Evolutionary conservation across 2,113 vertebrate species (phyloP), one percentile per base, ranked within the genome.

Genomic region (Percopsis transmontana): DNA sequence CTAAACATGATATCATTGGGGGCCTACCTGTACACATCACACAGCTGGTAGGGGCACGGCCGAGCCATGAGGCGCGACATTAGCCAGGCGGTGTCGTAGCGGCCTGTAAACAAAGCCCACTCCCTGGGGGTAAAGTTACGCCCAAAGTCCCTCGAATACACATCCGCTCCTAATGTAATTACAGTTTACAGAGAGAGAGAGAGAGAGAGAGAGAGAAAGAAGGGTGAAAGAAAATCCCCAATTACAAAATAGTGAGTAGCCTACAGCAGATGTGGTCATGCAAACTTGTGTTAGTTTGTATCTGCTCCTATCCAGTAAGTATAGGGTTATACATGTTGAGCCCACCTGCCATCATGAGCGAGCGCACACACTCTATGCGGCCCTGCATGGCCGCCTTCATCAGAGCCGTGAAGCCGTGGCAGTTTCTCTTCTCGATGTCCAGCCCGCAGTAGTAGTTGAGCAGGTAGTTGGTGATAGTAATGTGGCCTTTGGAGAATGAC

Each of bases 371-470:
- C 8, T 99, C 97, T 0, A 92, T 86, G 33, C 95, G 89, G 41
- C 97, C 97, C 88, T 98, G 97, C 91, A 98, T 96, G 20, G 95
- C 95, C 0, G 97, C 94, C 79, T 99, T 99, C 96, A 99, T 99
- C 80, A 99, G 92, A 1, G 97, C 95, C 0, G 94, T 99, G 90
- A 95, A 96, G 54, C 97, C 96, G 0, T 97, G 97, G 0, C 80
- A 89, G 47, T 98, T 99, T 79, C 94, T 95, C 86, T 88, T 92
- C 84, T 99, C 97, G 1, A 97, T 88, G 85, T 99, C 96, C 63
- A 99, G 82, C 14, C 95, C 95, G 0, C 92, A 86, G 87, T 92
- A 99, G 81, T 98, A 98, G 91, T 97, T 99, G 70, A 99, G 75
- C 85, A 99, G 84, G 82, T 97, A 96, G 90, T 94, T 98, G 70